Base-by-base conservation (phyloP, 2,113 vertebrate species). In the Gorsachius goisagi region DNA sequence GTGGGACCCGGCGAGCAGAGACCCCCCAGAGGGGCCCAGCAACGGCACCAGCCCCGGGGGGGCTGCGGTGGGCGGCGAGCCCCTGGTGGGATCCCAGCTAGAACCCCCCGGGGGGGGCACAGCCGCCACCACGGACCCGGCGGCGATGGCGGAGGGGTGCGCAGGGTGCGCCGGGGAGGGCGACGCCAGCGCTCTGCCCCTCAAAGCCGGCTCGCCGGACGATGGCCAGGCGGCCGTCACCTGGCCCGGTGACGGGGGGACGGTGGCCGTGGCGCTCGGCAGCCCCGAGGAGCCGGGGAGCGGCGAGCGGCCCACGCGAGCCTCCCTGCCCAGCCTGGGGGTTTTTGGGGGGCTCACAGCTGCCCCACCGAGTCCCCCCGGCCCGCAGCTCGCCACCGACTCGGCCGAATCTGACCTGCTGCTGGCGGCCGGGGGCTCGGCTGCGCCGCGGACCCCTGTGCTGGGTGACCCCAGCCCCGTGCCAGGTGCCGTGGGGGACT, bases 251-350 rank as follows among this genome's bases (percentile, higher is more conserved):
- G 79, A 9, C 6, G 28, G 63, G 63, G 83, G n/a, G 15, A 77
- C 89, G 2, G 93, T 95, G 62, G 71, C 88, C 1, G 94, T 96
- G 72, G 97, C 97, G 1, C 90, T 59, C 11, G 16, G 76, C 64
- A 98, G 97, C 35, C 97, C 98, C 20, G 98, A 99, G 56, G 98
- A 98, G 23, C 95, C 95, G 17, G 98, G 99, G 33, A 99, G 99
- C 19, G 98, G 98, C 3, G 98, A 98, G 11, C 73, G 59, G 66
- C 95, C 59, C 63, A 93, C 50, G 9, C 26, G 10, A 28, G 21
- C 71, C 19, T 63, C 96, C 26, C 69, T 50, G 19, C 56, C 75
- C 12, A 94, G 97, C 95, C 97, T 95, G 16, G 97, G 79, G 9
- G 97, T 7, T 1, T 35, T 41, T 1, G 85, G 76, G 23, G 80